A percentile compares a stretch with the other conserved stretches of the same genome.
These are phyloP conservation scores for Luscinia megarhynchos DNA, from an alignment of 2,797 vertebrate genomes.

Conservation along the genomic window DNA sequence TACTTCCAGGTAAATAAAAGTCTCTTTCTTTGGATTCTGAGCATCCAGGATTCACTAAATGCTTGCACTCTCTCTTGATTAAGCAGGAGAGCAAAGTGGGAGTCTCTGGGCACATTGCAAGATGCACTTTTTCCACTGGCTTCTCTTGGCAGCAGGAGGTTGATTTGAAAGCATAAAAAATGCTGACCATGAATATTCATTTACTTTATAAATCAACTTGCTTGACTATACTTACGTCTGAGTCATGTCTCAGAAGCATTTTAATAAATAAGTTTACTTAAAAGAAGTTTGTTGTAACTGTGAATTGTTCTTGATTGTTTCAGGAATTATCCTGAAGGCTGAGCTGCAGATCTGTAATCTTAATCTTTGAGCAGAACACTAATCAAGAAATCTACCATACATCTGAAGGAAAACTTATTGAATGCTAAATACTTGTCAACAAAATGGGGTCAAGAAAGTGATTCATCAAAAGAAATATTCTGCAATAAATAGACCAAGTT, in stretches of 20 bases:
- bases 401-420: neutral
- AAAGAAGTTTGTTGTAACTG: neutral
- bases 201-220: slow-evolving; percentile 18
- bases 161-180: neutral
- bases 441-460: neutral
- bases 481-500: neutral
- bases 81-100: neutral
- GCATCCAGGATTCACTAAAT: neutral
- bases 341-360: neutral
- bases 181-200: slow-evolving; percentile 38
- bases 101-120: neutral
- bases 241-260: neutral
- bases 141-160: slow-evolving; percentile 10
- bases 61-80: neutral
- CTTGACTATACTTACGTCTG: neutral
- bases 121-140: neutral
- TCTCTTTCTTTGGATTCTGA: neutral
- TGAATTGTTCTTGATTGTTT: neutral
- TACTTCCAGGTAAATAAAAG: neutral
- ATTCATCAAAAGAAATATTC: neutral
- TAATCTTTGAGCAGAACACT: neutral
- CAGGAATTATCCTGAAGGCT: neutral
- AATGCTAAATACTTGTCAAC: neutral
- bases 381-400: neutral
- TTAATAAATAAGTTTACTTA: neutral